Evolutionary conservation across 2,888 invertebrate species (phyloP).

Genomic region (Chrysomela aeneicollis): DNA sequence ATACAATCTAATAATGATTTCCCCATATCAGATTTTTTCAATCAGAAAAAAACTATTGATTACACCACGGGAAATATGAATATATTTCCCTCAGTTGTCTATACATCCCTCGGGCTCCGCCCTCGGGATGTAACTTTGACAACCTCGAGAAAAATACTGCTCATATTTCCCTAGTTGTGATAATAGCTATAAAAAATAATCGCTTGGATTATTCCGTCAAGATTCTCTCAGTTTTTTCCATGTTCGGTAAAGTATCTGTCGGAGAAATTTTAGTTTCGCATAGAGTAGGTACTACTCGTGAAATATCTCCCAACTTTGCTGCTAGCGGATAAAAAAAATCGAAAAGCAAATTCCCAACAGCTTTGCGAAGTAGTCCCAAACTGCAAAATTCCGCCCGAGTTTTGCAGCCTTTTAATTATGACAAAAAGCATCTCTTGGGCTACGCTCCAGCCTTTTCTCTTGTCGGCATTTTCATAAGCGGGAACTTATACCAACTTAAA

Average conservation of each 20-base stretch:
- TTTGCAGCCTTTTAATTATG: slow-evolving; percentile 10
- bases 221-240: not conserved
- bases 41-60: too few species aligned
- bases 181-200: too few species aligned
- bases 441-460: slow-evolving; percentile 8
- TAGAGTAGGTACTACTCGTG: not conserved
- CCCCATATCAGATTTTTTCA: too few species aligned
- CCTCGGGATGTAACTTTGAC: too few species aligned
- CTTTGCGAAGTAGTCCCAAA: not conserved
- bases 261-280: not conserved
- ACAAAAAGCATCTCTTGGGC: slow-evolving; percentile 5
- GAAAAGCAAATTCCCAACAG: not conserved
- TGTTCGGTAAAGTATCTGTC: not conserved
- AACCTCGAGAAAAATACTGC: too few species aligned
- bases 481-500: slow-evolving; percentile 41
- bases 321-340: not conserved
- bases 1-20: too few species aligned
- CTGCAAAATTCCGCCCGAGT: slow-evolving; percentile 4
- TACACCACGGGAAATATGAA: too few species aligned
- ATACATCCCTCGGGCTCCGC: too few species aligned
- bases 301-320: not conserved
- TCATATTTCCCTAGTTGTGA: too few species aligned
- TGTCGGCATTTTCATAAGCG: slow-evolving; percentile 22
- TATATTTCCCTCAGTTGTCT: too few species aligned
- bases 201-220: too few species aligned